A percentile compares a stretch with the other conserved stretches of the same genome.
Evolutionary conservation across 2,113 vertebrate species (phyloP).

Genomic region (Poeciliopsis retropinna): DNA sequence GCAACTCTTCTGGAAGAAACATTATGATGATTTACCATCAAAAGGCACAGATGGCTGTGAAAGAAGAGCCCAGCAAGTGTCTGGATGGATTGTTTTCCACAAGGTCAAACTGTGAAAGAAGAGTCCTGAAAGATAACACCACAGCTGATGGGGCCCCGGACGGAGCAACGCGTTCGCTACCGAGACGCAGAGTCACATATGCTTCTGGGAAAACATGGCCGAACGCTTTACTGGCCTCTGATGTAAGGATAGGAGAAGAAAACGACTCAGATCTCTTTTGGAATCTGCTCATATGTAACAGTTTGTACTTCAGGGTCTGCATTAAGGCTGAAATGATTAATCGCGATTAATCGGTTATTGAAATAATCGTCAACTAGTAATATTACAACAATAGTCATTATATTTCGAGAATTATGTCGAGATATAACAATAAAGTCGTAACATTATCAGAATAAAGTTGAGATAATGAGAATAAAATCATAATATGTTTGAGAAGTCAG

Average conservation of each 20-base stretch:
- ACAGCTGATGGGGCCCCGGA: slow-evolving; percentile 21
- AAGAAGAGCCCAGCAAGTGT: slow-evolving; percentile 25
- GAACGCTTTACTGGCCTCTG: background rate
- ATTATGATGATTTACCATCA: slow-evolving; percentile 7
- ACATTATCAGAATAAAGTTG: no score
- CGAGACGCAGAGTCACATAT: slow-evolving; percentile 25
- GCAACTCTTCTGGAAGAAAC: background rate
- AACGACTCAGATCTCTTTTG: background rate
- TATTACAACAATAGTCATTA: no score
- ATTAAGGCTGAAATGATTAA: no score
- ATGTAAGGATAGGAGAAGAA: background rate
- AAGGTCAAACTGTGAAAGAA: slow-evolving; percentile 59
- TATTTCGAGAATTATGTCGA: no score
- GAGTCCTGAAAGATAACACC: slow-evolving; percentile 59
- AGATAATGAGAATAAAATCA: no score
- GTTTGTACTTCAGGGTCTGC: background rate
- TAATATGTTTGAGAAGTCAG: no score
- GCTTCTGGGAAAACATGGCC: slow-evolving; percentile 17
- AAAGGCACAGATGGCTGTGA: slow-evolving; percentile 37
- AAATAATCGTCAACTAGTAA: no score
- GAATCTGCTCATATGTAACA: background rate
- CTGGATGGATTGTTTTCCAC: slow-evolving; percentile 51
- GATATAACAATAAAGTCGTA: no score
- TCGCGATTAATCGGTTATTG: no score
- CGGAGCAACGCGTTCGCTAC: slow-evolving; percentile 29